Evolutionary conservation across 2,888 invertebrate genomes (phyloP).

Genomic region (Rhamphomyia laevipes): DNA sequence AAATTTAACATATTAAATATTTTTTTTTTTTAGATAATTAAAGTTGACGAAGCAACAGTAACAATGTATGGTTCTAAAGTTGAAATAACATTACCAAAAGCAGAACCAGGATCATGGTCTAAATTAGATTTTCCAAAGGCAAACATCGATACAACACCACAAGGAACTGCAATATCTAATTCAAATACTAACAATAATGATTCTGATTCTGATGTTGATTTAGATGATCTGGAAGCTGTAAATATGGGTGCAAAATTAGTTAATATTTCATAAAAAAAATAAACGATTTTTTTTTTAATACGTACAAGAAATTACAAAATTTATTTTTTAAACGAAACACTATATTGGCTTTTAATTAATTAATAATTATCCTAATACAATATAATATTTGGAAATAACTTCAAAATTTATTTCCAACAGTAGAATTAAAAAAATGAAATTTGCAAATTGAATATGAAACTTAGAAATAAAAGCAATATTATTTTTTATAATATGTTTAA

Average conservation of each 20-base stretch:
- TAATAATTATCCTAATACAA: too few relatives aligned
- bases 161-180: constrained; percentile 12
- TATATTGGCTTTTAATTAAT: too few relatives aligned
- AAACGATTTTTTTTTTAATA: too few relatives aligned
- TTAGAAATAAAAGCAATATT: not conserved
- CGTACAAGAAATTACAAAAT: too few relatives aligned
- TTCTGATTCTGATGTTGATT: constrained; percentile 57
- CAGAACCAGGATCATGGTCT: constrained; percentile 72
- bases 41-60: constrained; percentile 56
- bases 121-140: constrained; percentile 53
- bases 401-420: too few relatives aligned
- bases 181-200: constrained; percentile 38
- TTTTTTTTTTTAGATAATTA: constrained; percentile 53
- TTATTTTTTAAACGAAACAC: too few relatives aligned
- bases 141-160: constrained; percentile 4
- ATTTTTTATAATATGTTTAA: not conserved
- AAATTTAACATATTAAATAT: not conserved
- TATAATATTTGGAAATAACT: too few relatives aligned
- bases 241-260: constrained; percentile 14
- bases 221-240: constrained; percentile 53
- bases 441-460: not conserved
- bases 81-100: constrained; percentile 83
- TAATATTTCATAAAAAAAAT: not conserved
- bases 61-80: constrained; percentile 82
- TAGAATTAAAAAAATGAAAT: too few relatives aligned